Evolutionary conservation across 2,113 vertebrate genomes (phyloP).

Genomic region (Empidonax alnorum): DNA sequence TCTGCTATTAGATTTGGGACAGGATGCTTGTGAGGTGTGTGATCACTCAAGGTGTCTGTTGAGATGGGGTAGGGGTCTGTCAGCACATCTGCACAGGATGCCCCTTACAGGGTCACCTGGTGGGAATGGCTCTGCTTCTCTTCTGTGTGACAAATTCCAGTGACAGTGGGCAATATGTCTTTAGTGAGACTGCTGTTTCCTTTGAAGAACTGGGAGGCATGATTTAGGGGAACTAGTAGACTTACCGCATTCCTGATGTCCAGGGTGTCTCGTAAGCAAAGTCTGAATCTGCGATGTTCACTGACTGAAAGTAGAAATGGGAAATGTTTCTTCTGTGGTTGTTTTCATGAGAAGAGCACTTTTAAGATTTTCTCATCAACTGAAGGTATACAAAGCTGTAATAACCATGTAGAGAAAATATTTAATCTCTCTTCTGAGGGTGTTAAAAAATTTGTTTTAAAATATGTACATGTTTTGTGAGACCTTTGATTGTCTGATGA

Average conservation of each 20-base stretch:
- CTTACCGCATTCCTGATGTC: neutral
- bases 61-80: neutral
- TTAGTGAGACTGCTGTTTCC: neutral
- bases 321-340: neutral
- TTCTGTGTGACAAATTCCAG: neutral
- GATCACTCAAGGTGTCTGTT: neutral
- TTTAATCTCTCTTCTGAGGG: neutral
- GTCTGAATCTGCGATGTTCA: rapidly evolving
- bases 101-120: neutral
- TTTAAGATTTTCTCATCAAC: neutral
- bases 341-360: neutral
- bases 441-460: neutral
- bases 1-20: neutral
- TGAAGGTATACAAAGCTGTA: neutral
- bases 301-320: neutral
- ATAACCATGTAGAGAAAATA: neutral
- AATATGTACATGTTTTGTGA: neutral
- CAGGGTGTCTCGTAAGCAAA: neutral
- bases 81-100: neutral
- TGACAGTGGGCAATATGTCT: neutral
- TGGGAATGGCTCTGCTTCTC: neutral
- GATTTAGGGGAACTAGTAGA: neutral
- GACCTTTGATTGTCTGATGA: neutral
- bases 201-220: neutral
- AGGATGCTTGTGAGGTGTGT: neutral